These are phyloP conservation scores for Zaprionus davidi DNA, from an alignment of 1,140 invertebrate genomes.

Conservation along the genomic window DNA sequence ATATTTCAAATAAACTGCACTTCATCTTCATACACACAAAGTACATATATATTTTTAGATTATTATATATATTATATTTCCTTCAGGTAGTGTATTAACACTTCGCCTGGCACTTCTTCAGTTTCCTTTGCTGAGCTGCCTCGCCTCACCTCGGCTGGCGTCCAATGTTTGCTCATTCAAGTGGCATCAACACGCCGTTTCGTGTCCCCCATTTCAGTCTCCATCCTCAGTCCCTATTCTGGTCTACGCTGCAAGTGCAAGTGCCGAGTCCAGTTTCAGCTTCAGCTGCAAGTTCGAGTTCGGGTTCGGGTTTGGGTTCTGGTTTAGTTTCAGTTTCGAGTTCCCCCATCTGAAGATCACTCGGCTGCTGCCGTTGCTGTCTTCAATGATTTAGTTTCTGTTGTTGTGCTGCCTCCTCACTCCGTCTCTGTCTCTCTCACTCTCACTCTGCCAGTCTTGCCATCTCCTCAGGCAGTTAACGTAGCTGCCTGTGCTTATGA, in stretches of 20 bases:
- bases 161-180: slow-evolving; percentile 66
- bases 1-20: no score
- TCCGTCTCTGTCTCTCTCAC: not conserved
- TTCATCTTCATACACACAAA: not conserved
- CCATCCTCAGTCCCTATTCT: not conserved
- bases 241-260: slow-evolving; percentile 5
- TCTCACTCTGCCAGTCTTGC: not conserved
- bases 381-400: slow-evolving; percentile 60
- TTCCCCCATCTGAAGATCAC: slow-evolving; percentile 17
- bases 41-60: no score
- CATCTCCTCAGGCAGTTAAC: slow-evolving; percentile 48
- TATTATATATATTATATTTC: not conserved
- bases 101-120: slow-evolving; percentile 9
- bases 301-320: slow-evolving; percentile 2
- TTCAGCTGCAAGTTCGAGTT: not conserved
- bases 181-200: slow-evolving; percentile 78
- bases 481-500: slow-evolving; percentile 71
- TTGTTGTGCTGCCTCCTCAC: slow-evolving; percentile 18
- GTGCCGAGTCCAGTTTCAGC: slow-evolving; percentile 12
- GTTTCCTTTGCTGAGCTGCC: slow-evolving; percentile 4
- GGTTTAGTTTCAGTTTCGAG: slow-evolving; percentile 35
- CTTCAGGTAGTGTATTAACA: slow-evolving; percentile 15
- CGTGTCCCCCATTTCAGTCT: slow-evolving; percentile 21
- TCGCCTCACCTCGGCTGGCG: slow-evolving; percentile 4
- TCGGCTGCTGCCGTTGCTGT: slow-evolving; percentile 35